Evolutionary conservation across 2,888 invertebrate genomes (phyloP).

Genomic region (Idaea straminata): DNA sequence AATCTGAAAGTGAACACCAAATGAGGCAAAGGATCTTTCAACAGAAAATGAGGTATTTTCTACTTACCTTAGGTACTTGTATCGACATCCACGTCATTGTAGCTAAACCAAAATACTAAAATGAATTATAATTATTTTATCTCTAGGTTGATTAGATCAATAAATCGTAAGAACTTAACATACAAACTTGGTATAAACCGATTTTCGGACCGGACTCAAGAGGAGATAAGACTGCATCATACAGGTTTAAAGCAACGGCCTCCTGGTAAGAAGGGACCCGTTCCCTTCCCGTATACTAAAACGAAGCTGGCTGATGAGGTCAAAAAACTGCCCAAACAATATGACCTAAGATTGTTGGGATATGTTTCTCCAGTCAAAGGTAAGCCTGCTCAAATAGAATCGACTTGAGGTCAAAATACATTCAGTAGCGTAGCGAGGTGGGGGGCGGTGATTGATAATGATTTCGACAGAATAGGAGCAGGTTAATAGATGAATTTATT

Average conservation of each 20-base stretch:
- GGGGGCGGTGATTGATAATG: too few species aligned
- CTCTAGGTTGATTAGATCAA: constrained; percentile 41
- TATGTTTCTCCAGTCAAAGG: constrained; percentile 51
- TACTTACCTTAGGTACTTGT: neutral
- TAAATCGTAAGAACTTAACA: constrained; percentile 47
- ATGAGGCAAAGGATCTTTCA: constrained; percentile 43
- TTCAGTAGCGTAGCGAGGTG: too few species aligned
- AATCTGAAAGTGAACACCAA: constrained; percentile 38
- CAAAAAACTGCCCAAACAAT: constrained; percentile 42
- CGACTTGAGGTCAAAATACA: neutral
- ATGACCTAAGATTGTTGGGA: constrained; percentile 52
- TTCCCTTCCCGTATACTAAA: constrained; percentile 54
- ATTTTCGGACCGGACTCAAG: constrained; percentile 56
- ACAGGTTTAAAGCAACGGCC: constrained; percentile 44
- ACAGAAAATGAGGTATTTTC: constrained; percentile 40
- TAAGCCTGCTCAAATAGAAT: constrained; percentile 30
- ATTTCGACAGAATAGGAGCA: too few species aligned
- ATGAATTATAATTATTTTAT: neutral
- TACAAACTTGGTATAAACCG: constrained; percentile 56
- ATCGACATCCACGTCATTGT: too few species aligned
- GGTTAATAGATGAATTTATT: too few species aligned
- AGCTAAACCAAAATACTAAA: neutral
- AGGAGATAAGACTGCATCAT: constrained; percentile 46
- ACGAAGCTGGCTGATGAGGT: constrained; percentile 32
- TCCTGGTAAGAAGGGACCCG: constrained; percentile 42